Evolutionary conservation across 2,888 invertebrate genomes (phyloP), one percentile per base, ranked within the genome.

Genomic region (Ecdyonurus torrentis): DNA sequence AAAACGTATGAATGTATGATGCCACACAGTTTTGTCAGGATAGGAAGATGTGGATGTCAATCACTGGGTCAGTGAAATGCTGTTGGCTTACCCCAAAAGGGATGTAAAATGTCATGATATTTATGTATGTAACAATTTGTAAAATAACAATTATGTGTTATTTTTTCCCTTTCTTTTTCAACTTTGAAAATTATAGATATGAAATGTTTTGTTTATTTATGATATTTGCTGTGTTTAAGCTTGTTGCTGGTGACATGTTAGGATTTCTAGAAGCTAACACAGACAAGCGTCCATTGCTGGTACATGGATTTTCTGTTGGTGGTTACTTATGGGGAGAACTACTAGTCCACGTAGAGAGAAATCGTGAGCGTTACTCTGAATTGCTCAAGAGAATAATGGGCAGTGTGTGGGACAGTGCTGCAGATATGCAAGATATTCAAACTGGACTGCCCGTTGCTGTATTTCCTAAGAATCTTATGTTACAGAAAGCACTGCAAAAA

Each of bases 221-320:
- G n/a, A n/a, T n/a, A n/a, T n/a, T n/a, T n/a, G n/a, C n/a, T n/a
- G n/a, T n/a, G n/a, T 58, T 71, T 1, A 71, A 75, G 69, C 63
- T 69, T 1, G 69, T 74, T 23, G 73, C 75, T 18, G 67, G 69
- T 18, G 68, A 72, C 23, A 68, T 76, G 10, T 65, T 76, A 7
- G 69, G 74, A 24, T 73, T 74, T 65, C 66, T 76, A 24, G 66
- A 70, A 22, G 68, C 70, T 2, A 68, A 71, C 52, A 64, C 68
- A 1, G 62, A 66, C 2, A 70, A 72, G 37, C 68, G 71, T 53
- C 73, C 75, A 3, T 64, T 78, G 2, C 65, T 77, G 19, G 67
- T 77, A 2, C 78, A 78, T 66, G 76, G 75, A 0, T 77, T 78
- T 66, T 78, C 77, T 7, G 76, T 77, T 2, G 78, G 78, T 1